Percentiles rank a stretch among this genome's conserved stretches.
Evolutionary conservation across 2,888 invertebrate genomes (phyloP).

Genomic region (Prosapia bicincta): DNA sequence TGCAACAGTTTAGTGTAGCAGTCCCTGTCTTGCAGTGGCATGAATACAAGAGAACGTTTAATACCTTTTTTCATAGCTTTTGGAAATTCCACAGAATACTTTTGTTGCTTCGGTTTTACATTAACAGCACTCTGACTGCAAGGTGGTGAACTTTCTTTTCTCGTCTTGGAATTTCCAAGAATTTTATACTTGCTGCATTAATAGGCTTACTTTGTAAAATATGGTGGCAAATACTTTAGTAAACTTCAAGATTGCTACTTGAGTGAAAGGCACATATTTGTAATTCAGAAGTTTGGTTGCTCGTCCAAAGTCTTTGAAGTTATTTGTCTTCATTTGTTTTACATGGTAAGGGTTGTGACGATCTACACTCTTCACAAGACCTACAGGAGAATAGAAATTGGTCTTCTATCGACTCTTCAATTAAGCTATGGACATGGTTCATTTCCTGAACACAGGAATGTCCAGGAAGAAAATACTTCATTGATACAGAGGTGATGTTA

Average conservation of each 20-base stretch:
- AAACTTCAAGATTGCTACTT: slow-evolving; percentile 1
- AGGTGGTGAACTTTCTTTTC: background rate
- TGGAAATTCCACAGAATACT: background rate
- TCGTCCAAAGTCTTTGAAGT: background rate
- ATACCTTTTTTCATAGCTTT: background rate
- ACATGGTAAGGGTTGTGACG: background rate
- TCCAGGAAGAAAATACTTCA: no score
- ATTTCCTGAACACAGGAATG: no score
- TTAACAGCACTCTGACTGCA: slow-evolving; percentile 1
- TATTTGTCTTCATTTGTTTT: no score
- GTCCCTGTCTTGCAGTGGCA: no score
- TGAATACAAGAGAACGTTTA: slow-evolving; percentile 1
- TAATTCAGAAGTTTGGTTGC: no score
- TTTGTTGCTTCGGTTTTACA: slow-evolving; percentile 4
- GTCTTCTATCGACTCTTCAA: slow-evolving; percentile 6
- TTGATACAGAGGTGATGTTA: no score
- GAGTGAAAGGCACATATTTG: background rate
- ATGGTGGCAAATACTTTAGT: background rate
- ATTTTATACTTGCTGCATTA: no score
- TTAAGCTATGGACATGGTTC: slow-evolving; percentile 3
- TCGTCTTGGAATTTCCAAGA: no score
- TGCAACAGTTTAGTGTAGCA: no score
- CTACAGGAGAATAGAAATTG: no score
- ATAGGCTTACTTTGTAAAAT: background rate
- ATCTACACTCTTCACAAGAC: background rate